Evolutionary conservation across 2,888 invertebrate species (phyloP), one percentile per base, ranked within the genome.

Genomic region (Minunthozetes semirufus): DNA sequence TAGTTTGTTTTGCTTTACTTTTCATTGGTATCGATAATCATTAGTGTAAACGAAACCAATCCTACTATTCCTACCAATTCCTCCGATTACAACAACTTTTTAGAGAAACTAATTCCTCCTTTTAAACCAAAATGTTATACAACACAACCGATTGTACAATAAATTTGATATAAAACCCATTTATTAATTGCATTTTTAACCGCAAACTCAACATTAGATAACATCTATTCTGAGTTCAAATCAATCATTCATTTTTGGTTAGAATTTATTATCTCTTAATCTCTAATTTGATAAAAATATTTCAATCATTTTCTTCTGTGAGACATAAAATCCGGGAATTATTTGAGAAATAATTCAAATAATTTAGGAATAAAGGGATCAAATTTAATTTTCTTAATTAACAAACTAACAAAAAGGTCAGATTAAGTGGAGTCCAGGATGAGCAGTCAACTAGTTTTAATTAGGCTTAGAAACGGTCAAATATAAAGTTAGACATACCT

Each of bases 11-110:
- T 22, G 22, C 56, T n/a, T 6, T 22, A 56, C 56, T 19, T 56
- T 22, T 56, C 8, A 22, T 19, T 56, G 56, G n/a, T 56, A 56
- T 56, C 56, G 56, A 56, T 56, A 56, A 56, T 56, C 56, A 56
- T 56, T 56, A 56, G 56, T 56, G 25, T 56, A 56, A 56, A 50
- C 33, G 33, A 33, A 33, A 48, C 48, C 48, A 48, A 48, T 17
- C 48, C 48, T 17, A 48, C 48, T 3, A 13, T 48, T 17, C 48
- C 48, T 48, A 13, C 15, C 15, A n/a, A n/a, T n/a, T n/a, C n/a
- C n/a, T n/a, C n/a, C n/a, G n/a, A 48, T 48, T 48, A 13, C 48
- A 9, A n/a, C n/a, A 48, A 48, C n/a, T 17, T 48, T 17, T 17
- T 17, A 42, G 42, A 48, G 15, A 13, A 48, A 48, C 15, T 48